Evolutionary conservation across 2,113 vertebrate species (phyloP).

Genomic region (Nanger granti): DNA sequence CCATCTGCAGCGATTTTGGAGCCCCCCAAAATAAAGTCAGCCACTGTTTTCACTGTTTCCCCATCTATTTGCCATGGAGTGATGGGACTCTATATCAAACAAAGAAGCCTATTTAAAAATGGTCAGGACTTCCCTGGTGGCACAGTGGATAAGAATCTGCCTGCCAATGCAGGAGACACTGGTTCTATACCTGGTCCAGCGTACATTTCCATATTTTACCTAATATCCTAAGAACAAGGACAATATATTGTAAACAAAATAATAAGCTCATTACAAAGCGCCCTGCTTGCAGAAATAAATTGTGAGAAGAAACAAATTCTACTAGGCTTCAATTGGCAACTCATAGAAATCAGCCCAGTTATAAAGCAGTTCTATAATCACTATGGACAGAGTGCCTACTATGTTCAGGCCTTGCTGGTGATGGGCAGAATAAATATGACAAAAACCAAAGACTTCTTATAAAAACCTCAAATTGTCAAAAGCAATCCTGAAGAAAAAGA

Average conservation of each 20-base stretch:
- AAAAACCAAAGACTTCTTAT: background rate
- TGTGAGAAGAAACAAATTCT: background rate
- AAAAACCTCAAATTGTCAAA: background rate
- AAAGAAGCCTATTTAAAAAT: no score
- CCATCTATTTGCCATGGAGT: background rate
- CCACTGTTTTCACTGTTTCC: background rate
- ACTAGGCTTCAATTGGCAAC: background rate
- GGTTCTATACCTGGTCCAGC: no score
- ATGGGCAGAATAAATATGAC: background rate
- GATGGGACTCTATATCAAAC: background rate
- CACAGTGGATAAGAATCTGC: no score
- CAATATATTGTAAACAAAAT: slow-evolving; percentile 28
- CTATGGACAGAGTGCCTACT: background rate
- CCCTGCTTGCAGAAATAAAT: background rate
- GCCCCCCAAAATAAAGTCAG: background rate
- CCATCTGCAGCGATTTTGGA: background rate
- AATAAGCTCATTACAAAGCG: background rate
- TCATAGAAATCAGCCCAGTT: background rate
- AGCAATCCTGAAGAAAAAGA: background rate
- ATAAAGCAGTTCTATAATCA: background rate
- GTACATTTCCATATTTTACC: slow-evolving; percentile 29
- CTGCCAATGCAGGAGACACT: no score
- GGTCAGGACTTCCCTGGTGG: no score
- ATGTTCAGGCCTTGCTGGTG: no score
- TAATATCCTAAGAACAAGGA: background rate